Evolutionary conservation across 1,140 invertebrate genomes (phyloP).

Genomic region (Drosophila pallidifrons): DNA sequence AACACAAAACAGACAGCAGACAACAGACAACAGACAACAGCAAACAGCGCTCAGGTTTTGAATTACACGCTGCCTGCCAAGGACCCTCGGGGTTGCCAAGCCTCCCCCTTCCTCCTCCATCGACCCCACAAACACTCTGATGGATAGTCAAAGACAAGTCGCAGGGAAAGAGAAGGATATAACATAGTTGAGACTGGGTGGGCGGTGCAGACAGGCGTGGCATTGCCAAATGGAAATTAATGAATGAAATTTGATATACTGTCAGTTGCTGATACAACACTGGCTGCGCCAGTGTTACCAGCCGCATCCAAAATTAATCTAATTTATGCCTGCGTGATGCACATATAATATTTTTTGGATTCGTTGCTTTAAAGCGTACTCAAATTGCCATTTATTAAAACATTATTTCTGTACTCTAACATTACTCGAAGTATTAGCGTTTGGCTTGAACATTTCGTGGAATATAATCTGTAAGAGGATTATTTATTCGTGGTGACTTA

Average conservation of each 20-base stretch:
- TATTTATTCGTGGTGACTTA: neutral
- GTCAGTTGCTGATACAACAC: constrained; percentile 46
- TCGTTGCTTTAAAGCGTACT: constrained; percentile 51
- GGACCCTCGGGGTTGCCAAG: constrained; percentile 31
- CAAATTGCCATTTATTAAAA: constrained; percentile 60
- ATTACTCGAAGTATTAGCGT: neutral
- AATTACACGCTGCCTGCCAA: constrained; percentile 60
- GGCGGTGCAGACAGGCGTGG: constrained; percentile 70
- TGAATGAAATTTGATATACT: constrained; percentile 84
- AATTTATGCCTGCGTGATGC: constrained; percentile 55
- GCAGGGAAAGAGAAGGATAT: neutral
- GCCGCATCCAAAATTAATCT: constrained; percentile 46
- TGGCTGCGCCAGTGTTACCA: constrained; percentile 33
- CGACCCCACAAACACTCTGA: constrained; percentile 2
- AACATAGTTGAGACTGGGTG: neutral
- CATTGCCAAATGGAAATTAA: constrained; percentile 82
- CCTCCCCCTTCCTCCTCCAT: neutral
- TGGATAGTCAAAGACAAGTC: constrained; percentile 38
- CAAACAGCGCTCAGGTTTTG: constrained; percentile 69
- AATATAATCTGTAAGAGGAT: neutral
- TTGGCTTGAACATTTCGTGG: neutral
- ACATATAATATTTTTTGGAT: constrained; percentile 24
- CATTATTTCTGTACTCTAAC: constrained; percentile 50
- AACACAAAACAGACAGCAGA: constrained; percentile 58
- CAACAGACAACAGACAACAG: constrained; percentile 49